Evolutionary conservation across 2,888 invertebrate species (phyloP).

Genomic region (Dynastes grantii): DNA sequence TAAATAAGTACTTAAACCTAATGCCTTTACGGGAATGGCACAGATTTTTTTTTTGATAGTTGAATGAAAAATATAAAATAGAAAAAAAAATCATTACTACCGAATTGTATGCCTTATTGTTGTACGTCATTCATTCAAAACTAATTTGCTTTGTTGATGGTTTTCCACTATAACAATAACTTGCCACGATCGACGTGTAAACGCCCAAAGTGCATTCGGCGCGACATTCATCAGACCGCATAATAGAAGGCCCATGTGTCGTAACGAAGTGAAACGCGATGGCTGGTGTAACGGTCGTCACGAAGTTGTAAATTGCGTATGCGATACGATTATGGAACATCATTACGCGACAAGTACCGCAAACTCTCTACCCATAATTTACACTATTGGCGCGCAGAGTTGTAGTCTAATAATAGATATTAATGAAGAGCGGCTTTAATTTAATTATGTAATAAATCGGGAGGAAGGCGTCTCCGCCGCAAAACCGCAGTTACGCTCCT

Average conservation of each 20-base stretch:
- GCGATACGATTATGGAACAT: constrained; percentile 43
- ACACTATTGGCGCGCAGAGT: constrained; percentile 59
- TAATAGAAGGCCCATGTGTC: constrained; percentile 1
- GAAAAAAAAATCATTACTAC: too few relatives aligned
- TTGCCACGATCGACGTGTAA: too few relatives aligned
- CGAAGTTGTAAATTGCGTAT: constrained; percentile 46
- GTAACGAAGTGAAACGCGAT: constrained; percentile 1
- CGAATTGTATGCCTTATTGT: too few relatives aligned
- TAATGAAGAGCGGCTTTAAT: constrained; percentile 63
- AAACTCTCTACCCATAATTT: constrained; percentile 55
- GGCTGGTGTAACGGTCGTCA: background rate
- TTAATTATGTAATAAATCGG: constrained; percentile 65
- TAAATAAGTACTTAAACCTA: too few relatives aligned
- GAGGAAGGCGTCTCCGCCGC: constrained; percentile 55
- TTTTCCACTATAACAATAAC: too few relatives aligned
- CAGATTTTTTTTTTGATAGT: too few relatives aligned
- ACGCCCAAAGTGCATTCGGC: too few relatives aligned
- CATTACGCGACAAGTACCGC: constrained; percentile 46
- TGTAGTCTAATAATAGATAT: constrained; percentile 63
- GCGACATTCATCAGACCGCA: constrained; percentile 11
- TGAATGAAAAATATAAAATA: too few relatives aligned
- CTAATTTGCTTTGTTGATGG: too few relatives aligned
- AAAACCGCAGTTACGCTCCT: constrained; percentile 56
- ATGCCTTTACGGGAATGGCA: too few relatives aligned
- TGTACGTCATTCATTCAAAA: too few relatives aligned